Base-by-base conservation (phyloP, 2,113 vertebrate genomes). In the Zootoca vivipara region DNA sequence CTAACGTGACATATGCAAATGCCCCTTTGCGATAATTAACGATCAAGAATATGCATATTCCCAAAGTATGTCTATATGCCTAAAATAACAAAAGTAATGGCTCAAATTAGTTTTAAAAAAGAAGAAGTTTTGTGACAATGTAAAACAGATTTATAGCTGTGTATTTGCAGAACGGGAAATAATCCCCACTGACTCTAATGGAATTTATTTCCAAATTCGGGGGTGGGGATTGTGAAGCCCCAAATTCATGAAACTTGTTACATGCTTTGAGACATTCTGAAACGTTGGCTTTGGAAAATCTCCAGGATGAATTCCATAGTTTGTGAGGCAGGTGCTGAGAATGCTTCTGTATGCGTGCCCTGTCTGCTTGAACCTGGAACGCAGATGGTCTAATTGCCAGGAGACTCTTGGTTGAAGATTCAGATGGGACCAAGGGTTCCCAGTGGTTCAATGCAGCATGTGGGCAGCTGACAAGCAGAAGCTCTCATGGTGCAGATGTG, bases 1-100 rank as follows among this genome's bases (percentile, higher is more conserved):
- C 9, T 90, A 5, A 35, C 90, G 18, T 88, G 30, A 56, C 30
- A 38, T 38, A 86, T 73, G 78, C 73, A 93, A 88, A 86, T 87
- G 6, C 62, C 89, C 88, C 33, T 4, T 83, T 24, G 28, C 80
- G 56, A 38, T 75, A 90, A 90, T 65, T 92, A 88, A 85, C 40
- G 67, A 91, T 46, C 85, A 87, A 75, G 9, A 82, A 24, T 40
- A 89, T 89, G 20, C 85, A 33, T 58, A 26, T 52, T 38, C 69
- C 70, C 69, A 62, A n/a, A 85, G 20, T 82, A 90, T 52, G 33
- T 5, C 69, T 69, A 18, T 16, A 69, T 70, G 10, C 42, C 40
- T 65, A 52, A 83, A 83, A 67, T 88, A 46, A 20, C 72, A 77
- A 35, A 46, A 10, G 58, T 82, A 83, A 77, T 83, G 64, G 58